Percentiles rank a stretch among this genome's conserved stretches.
Conservation (phyloP, 2,113 vertebrate genomes). For the Lepidothrix coronata region DNA sequence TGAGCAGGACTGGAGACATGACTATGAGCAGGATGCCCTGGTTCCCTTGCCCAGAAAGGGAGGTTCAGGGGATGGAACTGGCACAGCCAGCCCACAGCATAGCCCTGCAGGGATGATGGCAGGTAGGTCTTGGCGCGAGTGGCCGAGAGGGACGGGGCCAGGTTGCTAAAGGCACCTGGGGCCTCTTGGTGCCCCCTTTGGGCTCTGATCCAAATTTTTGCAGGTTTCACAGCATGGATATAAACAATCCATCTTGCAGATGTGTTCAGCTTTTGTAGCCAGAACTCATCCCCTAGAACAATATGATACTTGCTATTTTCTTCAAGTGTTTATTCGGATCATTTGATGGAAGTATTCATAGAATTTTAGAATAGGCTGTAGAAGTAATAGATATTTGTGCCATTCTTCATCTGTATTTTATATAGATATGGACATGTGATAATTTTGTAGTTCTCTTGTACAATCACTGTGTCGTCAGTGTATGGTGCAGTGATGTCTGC, state of each 20-base stretch:
- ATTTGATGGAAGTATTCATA: background rate
- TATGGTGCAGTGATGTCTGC: no score
- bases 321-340: background rate
- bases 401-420: background rate
- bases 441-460: background rate
- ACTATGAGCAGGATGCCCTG: accelerated
- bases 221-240: background rate
- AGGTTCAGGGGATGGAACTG: background rate
- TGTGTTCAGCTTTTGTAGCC: background rate
- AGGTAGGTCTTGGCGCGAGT: background rate
- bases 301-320: background rate
- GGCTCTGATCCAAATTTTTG: background rate
- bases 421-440: background rate
- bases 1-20: accelerated
- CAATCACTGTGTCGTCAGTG: background rate
- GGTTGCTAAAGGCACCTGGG: background rate
- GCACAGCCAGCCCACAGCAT: background rate
- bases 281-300: background rate
- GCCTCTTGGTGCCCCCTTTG: background rate
- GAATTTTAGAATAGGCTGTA: background rate
- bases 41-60: background rate
- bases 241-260: background rate
- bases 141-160: accelerated
- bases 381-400: background rate
- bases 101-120: background rate